Evolutionary conservation across 1,140 invertebrate genomes (phyloP).

Genomic region (Dreissena rostriformis): DNA sequence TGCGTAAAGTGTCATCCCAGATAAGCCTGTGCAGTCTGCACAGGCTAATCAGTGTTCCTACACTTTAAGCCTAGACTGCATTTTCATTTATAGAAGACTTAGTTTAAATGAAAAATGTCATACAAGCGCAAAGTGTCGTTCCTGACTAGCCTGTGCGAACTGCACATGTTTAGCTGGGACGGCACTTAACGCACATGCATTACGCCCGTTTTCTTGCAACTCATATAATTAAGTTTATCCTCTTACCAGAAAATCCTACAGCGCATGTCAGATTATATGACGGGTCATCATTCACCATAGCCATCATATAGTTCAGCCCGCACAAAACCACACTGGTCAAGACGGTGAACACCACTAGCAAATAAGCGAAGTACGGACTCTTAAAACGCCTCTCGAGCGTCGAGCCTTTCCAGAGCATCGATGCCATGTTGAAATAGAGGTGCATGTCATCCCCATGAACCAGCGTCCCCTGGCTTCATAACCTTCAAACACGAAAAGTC

Average conservation of each 20-base stretch:
- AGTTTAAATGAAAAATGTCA: too few species aligned
- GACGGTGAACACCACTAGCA: conserved; percentile 84
- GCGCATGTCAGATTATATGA: conserved; percentile 84
- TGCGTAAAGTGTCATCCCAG: too few species aligned
- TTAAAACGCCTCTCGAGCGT: conserved; percentile 84
- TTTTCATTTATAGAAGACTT: too few species aligned
- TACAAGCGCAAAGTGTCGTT: too few species aligned
- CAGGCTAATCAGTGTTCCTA: too few species aligned
- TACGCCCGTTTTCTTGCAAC: too few species aligned
- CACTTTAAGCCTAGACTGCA: too few species aligned
- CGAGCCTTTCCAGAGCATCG: conserved; percentile 86
- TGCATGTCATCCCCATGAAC: conserved; percentile 89
- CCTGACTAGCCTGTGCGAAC: too few species aligned
- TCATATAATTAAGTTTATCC: neutral
- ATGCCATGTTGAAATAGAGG: conserved; percentile 89
- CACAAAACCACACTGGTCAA: conserved; percentile 84
- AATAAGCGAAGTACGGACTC: conserved; percentile 84
- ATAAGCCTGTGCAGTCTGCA: too few species aligned
- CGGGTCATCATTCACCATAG: conserved; percentile 68
- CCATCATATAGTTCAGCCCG: conserved; percentile 77
- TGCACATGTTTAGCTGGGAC: too few species aligned
- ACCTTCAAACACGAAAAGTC: too few species aligned
- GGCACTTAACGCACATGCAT: too few species aligned
- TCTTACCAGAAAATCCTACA: conserved; percentile 86
- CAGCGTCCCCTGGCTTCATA: conserved; percentile 85